phyloP scores from a whole-genome alignment of 2,113 vertebrate genomes.

The Syngnathus typhle region DNA sequence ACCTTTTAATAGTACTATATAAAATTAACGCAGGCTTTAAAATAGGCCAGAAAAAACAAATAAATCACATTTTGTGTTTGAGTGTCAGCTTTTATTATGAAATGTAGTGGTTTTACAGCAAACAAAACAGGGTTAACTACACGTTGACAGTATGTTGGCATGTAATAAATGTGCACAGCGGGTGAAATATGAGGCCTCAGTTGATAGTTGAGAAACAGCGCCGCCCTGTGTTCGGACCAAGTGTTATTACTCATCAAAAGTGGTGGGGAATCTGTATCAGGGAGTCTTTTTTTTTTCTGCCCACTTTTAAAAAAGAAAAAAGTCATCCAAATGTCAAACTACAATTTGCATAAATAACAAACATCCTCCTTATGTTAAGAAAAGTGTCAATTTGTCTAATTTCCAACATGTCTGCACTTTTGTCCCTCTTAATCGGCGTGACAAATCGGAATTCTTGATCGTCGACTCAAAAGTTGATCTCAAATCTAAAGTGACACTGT shows the following conservation, averaged over 20 bases:
- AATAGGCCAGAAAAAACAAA: not conserved
- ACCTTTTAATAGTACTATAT: not conserved
- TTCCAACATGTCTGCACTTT: too few species aligned
- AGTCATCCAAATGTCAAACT: too few species aligned
- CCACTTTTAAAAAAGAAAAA: too few species aligned
- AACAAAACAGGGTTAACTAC: slow-evolving; percentile 16
- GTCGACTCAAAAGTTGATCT: too few species aligned
- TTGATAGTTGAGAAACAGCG: slow-evolving; percentile 43
- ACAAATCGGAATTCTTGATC: too few species aligned
- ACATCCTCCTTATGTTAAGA: too few species aligned
- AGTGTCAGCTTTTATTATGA: slow-evolving; percentile 2
- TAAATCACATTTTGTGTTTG: not conserved
- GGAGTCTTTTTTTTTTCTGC: too few species aligned
- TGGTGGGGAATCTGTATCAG: not conserved
- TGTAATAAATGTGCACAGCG: slow-evolving; percentile 15
- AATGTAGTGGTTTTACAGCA: not conserved
- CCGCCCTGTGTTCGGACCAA: slow-evolving; percentile 56
- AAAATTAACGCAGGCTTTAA: not conserved
- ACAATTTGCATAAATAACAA: too few species aligned
- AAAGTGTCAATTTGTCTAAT: too few species aligned
- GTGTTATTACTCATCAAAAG: not conserved
- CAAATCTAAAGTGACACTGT: too few species aligned
- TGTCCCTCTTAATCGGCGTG: too few species aligned
- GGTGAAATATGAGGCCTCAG: not conserved
- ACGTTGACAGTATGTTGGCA: not conserved